Base-by-base conservation (phyloP, 2,888 invertebrate species). In the Drosophila sordidula region DNA sequence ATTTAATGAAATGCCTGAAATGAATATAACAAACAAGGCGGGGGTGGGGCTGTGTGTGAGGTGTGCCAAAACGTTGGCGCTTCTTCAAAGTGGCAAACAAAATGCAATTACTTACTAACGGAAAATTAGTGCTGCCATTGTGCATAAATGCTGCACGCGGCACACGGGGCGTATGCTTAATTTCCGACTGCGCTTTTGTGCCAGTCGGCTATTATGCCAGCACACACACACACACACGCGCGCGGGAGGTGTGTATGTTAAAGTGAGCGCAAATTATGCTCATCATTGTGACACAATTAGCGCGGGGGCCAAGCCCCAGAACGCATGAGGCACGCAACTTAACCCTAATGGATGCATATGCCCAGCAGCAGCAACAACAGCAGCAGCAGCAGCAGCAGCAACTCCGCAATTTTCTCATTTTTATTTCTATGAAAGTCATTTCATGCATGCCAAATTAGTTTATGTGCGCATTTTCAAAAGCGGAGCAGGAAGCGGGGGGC, bases 81-180 rank as follows among this genome's bases (percentile, higher is more conserved):
- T 38, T n/a, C 25, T 14, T 52, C 52, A 70, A 70, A 58, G 68
- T 62, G 78, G 64, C 64, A 58, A 77, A 51, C 75, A 44, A 78
- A 89, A 89, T 89, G 80, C 78, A 87, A 89, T 89, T 89, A 82
- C 80, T 88, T 85, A 79, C 80, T 71, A 84, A 80, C 80, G 87
- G 75, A 89, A 89, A 89, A 87, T 89, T 89, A 80, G 77, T 74
- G 81, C 64, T 61, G 25, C 44, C 64, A 74, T 61, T 76, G 73
- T 65, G 76, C 70, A 74, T 71, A 66, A 74, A 61, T 54, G 59
- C 45, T 45, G 14, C 34, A 9, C 52, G 54, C 45, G 55, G 18
- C 56, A 49, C 80, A 83, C 80, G 70, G 65, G 77, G 76, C 78
- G 87, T 78, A 87, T 87, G 70, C 89, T 72, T 78, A 86, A 82